Conservation (phyloP, 37 sponge, comb jelly and placozoan genomes). For the Hexactinellida sp. region DNA sequence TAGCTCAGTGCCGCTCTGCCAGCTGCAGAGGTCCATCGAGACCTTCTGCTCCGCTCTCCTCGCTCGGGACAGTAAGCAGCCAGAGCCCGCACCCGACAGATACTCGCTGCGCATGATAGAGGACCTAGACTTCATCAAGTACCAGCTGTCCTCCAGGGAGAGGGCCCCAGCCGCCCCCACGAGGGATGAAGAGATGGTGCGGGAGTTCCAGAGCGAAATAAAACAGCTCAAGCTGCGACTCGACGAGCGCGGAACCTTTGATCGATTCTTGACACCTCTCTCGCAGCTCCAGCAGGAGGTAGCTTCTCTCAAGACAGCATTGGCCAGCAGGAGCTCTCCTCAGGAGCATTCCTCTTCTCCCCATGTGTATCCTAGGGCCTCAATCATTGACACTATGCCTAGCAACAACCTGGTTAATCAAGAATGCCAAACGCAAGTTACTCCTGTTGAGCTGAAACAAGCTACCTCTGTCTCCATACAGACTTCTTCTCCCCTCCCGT, state of each 20-base stretch:
- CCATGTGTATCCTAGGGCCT: neutral
- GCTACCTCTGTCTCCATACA: neutral
- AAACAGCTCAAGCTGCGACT: neutral
- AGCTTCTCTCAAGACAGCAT: neutral
- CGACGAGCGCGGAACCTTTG: neutral
- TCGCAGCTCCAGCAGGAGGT: neutral
- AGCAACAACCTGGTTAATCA: neutral
- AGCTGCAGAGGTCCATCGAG: constrained; percentile 8
- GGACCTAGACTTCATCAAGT: neutral
- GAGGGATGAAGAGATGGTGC: neutral
- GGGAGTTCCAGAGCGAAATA: neutral
- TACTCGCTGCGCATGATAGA: neutral
- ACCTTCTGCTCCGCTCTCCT: neutral
- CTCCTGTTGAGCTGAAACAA: neutral
- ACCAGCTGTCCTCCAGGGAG: neutral
- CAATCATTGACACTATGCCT: neutral
- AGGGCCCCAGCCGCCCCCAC: neutral
- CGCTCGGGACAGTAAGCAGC: neutral
- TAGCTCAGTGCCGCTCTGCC: neutral
- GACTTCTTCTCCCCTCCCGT: neutral
- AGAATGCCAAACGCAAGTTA: neutral
- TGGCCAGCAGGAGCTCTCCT: neutral
- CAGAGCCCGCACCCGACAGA: neutral
- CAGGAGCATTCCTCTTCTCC: neutral
- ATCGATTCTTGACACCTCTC: neutral